Base-by-base conservation (phyloP, 2,797 vertebrate species). In the Catostomus latipinnis region DNA sequence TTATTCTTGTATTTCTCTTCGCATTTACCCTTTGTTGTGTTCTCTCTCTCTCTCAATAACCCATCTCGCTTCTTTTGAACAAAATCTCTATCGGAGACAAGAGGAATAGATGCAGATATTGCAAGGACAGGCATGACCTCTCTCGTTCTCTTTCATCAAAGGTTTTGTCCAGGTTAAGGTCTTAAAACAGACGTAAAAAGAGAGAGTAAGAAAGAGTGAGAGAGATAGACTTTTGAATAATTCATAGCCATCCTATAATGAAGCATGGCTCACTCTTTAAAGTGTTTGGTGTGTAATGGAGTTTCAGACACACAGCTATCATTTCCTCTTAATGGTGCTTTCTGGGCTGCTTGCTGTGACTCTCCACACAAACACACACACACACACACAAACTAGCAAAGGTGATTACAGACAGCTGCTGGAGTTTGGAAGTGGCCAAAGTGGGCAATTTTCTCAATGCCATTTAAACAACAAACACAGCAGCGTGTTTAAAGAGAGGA, bases 261-360 rank as follows among this genome's bases (percentile, higher is more conserved):
- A 94, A 93, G 91, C 93, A 14, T 87, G 85, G 91, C 92, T 91
- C 91, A 88, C 87, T 92, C 89, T 92, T 94, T 91, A 92, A 92
- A 93, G 92, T 87, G 90, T 92, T 93, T 92, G 89, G 83, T 91
- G 88, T 90, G 93, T 95, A 96, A 96, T 96, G 93, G 94, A 94
- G 93, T 95, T 96, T 94, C 94, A 93, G 94, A 91, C 92, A 94
- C 93, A 94, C 93, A 91, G 87, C 93, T 94, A 95, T 96, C 94
- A 96, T 96, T 96, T 96, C 90, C 92, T 93, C 91, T 92, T 95
- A 96, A 96, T 96, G 93, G 93, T 60, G 86, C 92, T 94, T 94
- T 93, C 91, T 93, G 88, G 76, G 83, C 89, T 72, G 85, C 89
- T 87, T 89, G 84, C 88, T 89, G 87, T 92, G 92, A 93, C 88